Base-by-base conservation (phyloP, 2,888 invertebrate genomes). In the Polyploca ridens region DNA sequence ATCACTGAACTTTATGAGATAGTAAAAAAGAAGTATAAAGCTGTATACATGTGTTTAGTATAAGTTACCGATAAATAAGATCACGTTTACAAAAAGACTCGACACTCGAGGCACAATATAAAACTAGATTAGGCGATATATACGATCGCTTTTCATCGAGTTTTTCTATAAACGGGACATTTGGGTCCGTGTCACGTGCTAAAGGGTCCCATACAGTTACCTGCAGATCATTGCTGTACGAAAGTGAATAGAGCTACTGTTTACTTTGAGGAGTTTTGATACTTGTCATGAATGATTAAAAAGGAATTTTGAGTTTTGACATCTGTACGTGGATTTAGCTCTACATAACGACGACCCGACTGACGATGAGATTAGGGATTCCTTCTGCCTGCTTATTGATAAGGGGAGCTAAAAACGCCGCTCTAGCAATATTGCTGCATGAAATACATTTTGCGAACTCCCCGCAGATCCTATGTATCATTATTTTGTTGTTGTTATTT, bases 101-200 rank as follows among this genome's bases (percentile, higher is more conserved):
- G 65, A 69, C 64, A 66, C 16, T n/a, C 10, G 4, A 76, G 71
- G 78, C 78, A 77, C 78, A 79, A 79, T 78, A 67, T 73, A 63
- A 72, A 77, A 78, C 72, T 80, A 72, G 78, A 79, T 80, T 75
- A 77, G 76, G 77, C 74, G 71, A 78, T 78, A 76, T 73, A 76
- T 68, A 66, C 72, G 64, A 64, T 64, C 73, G 73, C 74, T 74
- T 77, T 71, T 72, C 68, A 67, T 63, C 64, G 64, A 58, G 58
- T 64, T 61, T 58, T 72, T 72, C 73, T 68, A 70, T 65, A 72
- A 62, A 58, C 8, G 70, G 65, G 59, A 68, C 71, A 75, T 78
- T 78, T 73, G 69, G 44, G 64, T 68, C 61, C 63, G 33, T 46
- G 72, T 75, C 77, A 78, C 77, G 77, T 77, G 64, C 54, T 62